A percentile compares a stretch with the other conserved stretches of the same genome.
Evolutionary conservation across 1,140 invertebrate genomes (phyloP).

Genomic region (Teleogryllus occipitalis): DNA sequence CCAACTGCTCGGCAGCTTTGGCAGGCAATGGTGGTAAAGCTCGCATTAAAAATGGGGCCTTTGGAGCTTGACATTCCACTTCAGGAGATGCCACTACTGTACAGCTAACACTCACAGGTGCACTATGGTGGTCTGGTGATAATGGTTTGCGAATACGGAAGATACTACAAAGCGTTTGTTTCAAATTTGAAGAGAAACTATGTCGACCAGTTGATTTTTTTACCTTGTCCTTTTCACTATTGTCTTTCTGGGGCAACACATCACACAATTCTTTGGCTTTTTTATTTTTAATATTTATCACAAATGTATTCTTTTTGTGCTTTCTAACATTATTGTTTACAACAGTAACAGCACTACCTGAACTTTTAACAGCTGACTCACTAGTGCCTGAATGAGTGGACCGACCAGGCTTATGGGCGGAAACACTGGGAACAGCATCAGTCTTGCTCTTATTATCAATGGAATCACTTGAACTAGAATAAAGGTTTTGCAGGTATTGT

Average conservation of each 20-base stretch:
- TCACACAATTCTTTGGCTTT: constrained; percentile 50
- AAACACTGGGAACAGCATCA: not conserved
- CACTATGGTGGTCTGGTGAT: constrained; percentile 39
- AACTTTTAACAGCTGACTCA: constrained; percentile 10
- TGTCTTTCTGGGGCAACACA: not conserved
- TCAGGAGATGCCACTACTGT: constrained; percentile 39
- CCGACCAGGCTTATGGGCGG: not conserved
- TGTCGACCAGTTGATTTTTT: constrained; percentile 48
- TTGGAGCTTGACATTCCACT: constrained; percentile 17
- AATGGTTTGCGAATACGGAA: constrained; percentile 59
- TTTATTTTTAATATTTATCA: constrained; percentile 52
- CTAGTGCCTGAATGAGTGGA: not conserved
- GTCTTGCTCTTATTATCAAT: constrained; percentile 38
- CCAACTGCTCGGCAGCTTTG: constrained; percentile 31
- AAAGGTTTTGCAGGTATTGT: constrained; percentile 67
- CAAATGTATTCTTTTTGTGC: constrained; percentile 50
- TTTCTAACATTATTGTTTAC: constrained; percentile 28
- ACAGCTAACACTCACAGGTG: constrained; percentile 39
- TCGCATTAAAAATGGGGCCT: constrained; percentile 51
- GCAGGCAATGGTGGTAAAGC: constrained; percentile 71
- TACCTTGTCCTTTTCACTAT: constrained; percentile 40
- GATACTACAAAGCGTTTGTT: constrained; percentile 76
- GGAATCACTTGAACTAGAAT: constrained; percentile 57
- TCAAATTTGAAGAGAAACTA: constrained; percentile 62
- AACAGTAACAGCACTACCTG: constrained; percentile 11